Conservation (phyloP, 1,140 invertebrate genomes). For the Helicoverpa armigera region DNA sequence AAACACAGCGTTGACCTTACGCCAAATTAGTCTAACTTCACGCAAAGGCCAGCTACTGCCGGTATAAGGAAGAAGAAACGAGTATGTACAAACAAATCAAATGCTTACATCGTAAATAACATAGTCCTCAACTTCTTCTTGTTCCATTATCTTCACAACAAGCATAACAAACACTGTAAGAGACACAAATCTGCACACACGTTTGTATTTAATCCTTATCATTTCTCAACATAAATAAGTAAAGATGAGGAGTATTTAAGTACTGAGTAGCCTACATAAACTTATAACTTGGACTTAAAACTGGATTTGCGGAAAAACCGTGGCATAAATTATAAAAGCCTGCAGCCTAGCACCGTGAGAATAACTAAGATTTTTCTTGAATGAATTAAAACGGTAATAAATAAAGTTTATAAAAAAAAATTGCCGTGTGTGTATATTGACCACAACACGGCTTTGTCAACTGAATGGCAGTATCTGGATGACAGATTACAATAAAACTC, state of each 20-base stretch:
- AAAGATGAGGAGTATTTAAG: too few relatives aligned
- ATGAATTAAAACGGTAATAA: neutral
- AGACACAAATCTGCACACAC: neutral
- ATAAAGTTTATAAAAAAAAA: neutral
- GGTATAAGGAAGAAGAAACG: too few relatives aligned
- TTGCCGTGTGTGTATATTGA: too few relatives aligned
- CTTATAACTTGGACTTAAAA: neutral
- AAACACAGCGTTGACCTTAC: too few relatives aligned
- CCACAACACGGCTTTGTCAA: neutral
- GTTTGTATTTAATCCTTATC: slow-evolving; percentile 14
- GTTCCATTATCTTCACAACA: neutral
- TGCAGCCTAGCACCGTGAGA: neutral
- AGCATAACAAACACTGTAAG: neutral
- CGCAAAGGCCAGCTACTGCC: neutral
- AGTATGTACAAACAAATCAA: neutral
- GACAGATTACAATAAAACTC: neutral
- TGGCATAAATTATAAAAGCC: too few relatives aligned
- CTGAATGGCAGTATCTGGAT: neutral
- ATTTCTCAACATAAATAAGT: neutral
- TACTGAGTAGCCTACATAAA: neutral
- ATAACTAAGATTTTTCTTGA: neutral
- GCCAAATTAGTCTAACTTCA: neutral
- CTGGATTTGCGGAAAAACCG: neutral
- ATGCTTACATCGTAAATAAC: slow-evolving; percentile 16
- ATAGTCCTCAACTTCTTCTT: slow-evolving; percentile 6